A percentile compares a stretch with the other conserved stretches of the same genome.
Conservation (phyloP, 2,888 invertebrate species). For the Aphodius granarius region DNA sequence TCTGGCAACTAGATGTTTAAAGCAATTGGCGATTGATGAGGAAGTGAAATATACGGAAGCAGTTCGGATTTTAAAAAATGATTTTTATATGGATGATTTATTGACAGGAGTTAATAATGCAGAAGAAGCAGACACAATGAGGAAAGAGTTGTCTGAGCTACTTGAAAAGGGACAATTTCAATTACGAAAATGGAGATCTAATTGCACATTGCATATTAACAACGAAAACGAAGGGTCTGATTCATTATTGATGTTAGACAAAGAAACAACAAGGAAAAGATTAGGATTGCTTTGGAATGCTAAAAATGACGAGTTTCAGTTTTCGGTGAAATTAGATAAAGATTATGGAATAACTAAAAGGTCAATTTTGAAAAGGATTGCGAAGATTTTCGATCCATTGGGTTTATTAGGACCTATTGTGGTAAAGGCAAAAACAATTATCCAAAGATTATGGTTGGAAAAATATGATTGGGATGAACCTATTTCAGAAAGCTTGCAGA, state of each 20-base stretch:
- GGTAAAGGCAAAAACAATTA: constrained; percentile 39
- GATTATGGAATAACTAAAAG: constrained; percentile 18
- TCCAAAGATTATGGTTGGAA: constrained; percentile 21
- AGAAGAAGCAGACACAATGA: background rate
- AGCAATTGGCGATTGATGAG: constrained; percentile 25
- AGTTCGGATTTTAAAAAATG: constrained; percentile 20
- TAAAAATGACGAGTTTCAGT: constrained; percentile 10
- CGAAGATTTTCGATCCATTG: constrained; percentile 23
- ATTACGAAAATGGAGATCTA: constrained; percentile 22
- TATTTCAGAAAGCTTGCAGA: background rate
- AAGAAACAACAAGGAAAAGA: constrained; percentile 16
- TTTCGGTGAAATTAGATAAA: background rate
- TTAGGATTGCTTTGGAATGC: constrained; percentile 23
- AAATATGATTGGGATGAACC: constrained; percentile 22
- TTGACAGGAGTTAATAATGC: constrained; percentile 13
- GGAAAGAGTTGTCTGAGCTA: background rate
- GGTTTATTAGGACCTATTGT: constrained; percentile 17
- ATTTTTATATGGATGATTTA: constrained; percentile 25
- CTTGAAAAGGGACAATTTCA: constrained; percentile 16
- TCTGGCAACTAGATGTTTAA: constrained; percentile 30
- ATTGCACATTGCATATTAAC: background rate
- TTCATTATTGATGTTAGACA: background rate
- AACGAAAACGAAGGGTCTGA: background rate
- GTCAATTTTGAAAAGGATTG: constrained; percentile 15
- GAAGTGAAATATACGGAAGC: constrained; percentile 25